Base-by-base conservation (phyloP, 2,113 vertebrate species). In the Chlamydotis undulata region DNA sequence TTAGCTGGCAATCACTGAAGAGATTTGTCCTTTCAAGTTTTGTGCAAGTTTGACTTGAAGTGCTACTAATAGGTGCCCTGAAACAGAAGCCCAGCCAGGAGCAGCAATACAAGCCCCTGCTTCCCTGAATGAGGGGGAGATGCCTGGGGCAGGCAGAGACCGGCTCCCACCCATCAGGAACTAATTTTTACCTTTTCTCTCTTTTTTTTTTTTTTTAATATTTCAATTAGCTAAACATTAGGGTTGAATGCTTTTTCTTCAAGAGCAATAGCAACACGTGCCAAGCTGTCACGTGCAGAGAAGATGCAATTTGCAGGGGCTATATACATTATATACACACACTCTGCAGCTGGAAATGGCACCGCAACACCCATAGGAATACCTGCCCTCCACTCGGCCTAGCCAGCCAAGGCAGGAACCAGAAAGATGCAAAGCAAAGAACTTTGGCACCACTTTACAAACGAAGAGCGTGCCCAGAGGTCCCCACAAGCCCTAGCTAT, bases 201-300 rank as follows among this genome's bases (percentile, higher is more conserved):
- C 87, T 75, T 61, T 21, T 61, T 49, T 15, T 89, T 75, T 61
- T 21, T 0, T 39, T 39, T 39, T 50, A 57, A 25, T 60, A 33
- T n/a, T 52, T 69, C 19, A 37, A 19, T 65, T 33, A 73, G 52
- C 5, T 43, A 90, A 68, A 22, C 12, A 11, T 25, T 17, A 53
- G 8, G 8, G 5, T 11, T 77, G 57, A 16, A 19, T n/a, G 11
- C 1, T 91, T 77, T 55, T 75, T 55, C 10, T 68, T 35, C 14
- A 73, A 37, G 57, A 52, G 35, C 24, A 63, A 64, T 11, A 56
- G 37, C 49, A 79, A 4, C 9, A 33, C 0, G 0, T 60, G 29
- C 18, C 63, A 63, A 2, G 4, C 7, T 13, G 13, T 33, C 35
- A 25, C 0, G 1, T 28, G 39, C 26, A 16, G 65, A 37, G 33